Conservation (phyloP, 2,113 vertebrate genomes). For the Ageneiosus marmoratus region DNA sequence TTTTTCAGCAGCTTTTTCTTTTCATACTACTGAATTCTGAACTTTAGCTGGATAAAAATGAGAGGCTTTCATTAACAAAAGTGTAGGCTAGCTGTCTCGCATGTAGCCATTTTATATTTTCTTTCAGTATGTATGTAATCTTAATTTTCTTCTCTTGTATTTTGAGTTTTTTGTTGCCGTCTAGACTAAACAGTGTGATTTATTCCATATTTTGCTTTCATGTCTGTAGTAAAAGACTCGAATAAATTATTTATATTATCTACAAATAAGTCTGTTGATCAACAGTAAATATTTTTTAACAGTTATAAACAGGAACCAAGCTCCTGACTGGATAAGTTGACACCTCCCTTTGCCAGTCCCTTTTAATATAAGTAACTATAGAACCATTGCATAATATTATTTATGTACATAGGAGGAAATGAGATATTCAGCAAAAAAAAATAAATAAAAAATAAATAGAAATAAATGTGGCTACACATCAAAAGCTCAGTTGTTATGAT, state of each 20-base stretch:
- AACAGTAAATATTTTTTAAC: not conserved
- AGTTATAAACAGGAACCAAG: too few relatives aligned
- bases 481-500: conserved; percentile 9
- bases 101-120: not conserved
- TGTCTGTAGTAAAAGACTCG: not conserved
- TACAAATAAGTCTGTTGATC: not conserved
- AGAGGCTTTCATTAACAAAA: not conserved
- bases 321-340: not conserved
- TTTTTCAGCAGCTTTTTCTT: not conserved
- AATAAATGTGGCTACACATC: not conserved
- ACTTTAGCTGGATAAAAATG: not conserved
- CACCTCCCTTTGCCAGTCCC: not conserved
- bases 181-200: too few relatives aligned
- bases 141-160: not conserved
- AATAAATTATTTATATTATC: not conserved
- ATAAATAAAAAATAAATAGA: too few relatives aligned
- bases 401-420: not conserved
- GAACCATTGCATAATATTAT: not conserved
- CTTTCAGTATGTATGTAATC: not conserved
- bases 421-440: not conserved
- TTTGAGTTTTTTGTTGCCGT: not conserved
- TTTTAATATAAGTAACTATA: not conserved
- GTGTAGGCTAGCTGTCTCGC: not conserved
- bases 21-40: not conserved
- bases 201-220: not conserved